Evolutionary conservation across 2,888 invertebrate species (phyloP).

Genomic region (Cantharis rufa): DNA sequence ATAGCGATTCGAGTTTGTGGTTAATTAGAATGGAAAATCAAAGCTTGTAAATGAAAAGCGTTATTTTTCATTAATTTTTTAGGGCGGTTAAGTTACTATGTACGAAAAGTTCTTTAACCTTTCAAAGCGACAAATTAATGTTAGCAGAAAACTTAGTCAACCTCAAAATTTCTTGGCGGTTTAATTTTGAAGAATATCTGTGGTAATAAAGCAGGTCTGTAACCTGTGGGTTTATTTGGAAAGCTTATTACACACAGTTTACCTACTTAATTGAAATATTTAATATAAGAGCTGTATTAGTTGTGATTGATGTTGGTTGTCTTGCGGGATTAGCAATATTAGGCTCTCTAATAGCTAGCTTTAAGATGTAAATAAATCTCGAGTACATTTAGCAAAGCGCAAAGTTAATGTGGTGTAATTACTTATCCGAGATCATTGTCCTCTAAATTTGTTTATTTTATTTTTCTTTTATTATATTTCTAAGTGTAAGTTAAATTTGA

Average conservation of each 20-base stretch:
- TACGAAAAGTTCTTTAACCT: neutral
- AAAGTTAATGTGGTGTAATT: neutral
- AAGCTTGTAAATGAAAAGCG: neutral
- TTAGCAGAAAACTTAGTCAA: neutral
- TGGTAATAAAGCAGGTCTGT: neutral
- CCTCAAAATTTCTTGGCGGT: neutral
- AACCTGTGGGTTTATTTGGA: neutral
- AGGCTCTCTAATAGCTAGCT: neutral
- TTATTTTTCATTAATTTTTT: neutral
- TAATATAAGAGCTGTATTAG: neutral
- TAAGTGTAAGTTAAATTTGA: neutral
- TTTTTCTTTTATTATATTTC: neutral
- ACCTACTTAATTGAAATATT: neutral
- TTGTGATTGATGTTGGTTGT: neutral
- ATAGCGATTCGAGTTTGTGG: neutral
- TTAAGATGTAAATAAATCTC: neutral
- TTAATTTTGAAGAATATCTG: neutral
- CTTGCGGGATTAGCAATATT: neutral
- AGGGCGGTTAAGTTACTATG: neutral
- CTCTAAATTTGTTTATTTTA: neutral
- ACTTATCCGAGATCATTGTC: neutral
- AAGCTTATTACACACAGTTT: neutral
- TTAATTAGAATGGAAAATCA: neutral
- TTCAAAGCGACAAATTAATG: neutral
- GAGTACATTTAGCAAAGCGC: neutral